A percentile compares a stretch with the other conserved stretches of the same genome.
Evolutionary conservation across 2,888 invertebrate species (phyloP).

Genomic region (Sabatieria punctata): DNA sequence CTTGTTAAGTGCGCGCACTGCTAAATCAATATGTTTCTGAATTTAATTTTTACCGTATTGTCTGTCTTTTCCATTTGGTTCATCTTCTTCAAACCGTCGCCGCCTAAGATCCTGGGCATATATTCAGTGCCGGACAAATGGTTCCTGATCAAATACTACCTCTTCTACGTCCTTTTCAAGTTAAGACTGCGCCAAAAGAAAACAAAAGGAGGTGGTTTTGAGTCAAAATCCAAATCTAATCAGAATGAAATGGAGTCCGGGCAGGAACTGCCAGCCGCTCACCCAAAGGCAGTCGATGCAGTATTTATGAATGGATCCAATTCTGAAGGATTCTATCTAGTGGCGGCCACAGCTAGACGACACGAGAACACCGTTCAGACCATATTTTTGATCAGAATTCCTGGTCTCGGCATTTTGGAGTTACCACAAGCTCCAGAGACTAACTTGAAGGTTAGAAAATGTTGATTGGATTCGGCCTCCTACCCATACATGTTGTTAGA

Average conservation of each 20-base stretch:
- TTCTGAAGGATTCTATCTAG: conserved; percentile 45
- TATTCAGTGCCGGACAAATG: conserved; percentile 47
- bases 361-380: conserved; percentile 46
- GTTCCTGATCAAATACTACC: conserved; percentile 46
- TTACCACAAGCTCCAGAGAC: conserved; percentile 54
- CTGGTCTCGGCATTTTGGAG: conserved; percentile 50
- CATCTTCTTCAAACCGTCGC: too few species aligned
- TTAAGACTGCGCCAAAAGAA: too few species aligned
- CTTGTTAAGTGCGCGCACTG: too few species aligned
- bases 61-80: too few species aligned
- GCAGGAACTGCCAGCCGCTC: conserved; percentile 44
- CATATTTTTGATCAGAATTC: conserved; percentile 39
- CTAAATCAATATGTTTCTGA: too few species aligned
- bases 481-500: too few species aligned
- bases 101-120: conserved; percentile 43
- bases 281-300: conserved; percentile 52
- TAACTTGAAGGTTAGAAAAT: conserved; percentile 39
- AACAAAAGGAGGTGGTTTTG: conserved; percentile 30
- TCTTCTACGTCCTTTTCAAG: conserved; percentile 40
- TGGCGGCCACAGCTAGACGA: conserved; percentile 50
- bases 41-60: too few species aligned
- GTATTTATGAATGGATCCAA: conserved; percentile 56
- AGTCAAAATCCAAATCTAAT: conserved; percentile 39
- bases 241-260: conserved; percentile 43
- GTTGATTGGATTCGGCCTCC: too few species aligned